Evolutionary conservation across 2,888 invertebrate genomes (phyloP).

Genomic region (Eurois occulta): DNA sequence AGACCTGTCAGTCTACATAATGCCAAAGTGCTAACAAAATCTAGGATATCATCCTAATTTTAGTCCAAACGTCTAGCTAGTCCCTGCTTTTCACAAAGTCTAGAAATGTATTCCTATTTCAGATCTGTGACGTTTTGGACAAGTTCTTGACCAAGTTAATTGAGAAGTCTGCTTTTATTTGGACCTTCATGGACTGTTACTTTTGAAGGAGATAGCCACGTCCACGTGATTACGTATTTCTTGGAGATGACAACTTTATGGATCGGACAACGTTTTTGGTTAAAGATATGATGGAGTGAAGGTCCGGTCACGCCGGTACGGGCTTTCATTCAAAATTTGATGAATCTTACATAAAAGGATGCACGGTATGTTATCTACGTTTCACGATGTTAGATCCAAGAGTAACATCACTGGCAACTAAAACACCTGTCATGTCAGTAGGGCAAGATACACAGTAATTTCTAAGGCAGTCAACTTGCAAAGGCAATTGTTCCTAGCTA

Average conservation of each 20-base stretch:
- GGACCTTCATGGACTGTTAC: background rate
- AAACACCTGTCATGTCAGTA: background rate
- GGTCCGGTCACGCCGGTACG: background rate
- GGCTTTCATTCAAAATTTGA: background rate
- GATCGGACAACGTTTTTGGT: background rate
- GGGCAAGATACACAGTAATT: background rate
- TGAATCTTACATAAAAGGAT: background rate
- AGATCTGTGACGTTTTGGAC: conserved; percentile 45
- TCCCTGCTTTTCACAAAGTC: conserved; percentile 34
- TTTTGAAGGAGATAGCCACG: background rate
- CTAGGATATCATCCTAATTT: conserved; percentile 49
- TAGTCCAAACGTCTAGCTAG: conserved; percentile 20
- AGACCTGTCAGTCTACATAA: conserved; percentile 34
- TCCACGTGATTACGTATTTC: background rate
- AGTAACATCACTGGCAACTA: background rate
- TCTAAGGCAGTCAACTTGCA: too few species aligned
- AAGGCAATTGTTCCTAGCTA: background rate
- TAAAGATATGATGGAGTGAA: background rate
- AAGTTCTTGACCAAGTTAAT: conserved; percentile 32
- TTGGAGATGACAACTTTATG: background rate
- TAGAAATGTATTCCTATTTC: conserved; percentile 44
- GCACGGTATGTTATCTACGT: background rate
- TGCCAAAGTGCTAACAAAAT: conserved; percentile 40
- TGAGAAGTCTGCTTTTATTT: conserved; percentile 20
- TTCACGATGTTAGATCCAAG: background rate